Evolutionary conservation across 2,888 invertebrate species (phyloP), one percentile per base, ranked within the genome.

Genomic region (Argyresthia goedartella): DNA sequence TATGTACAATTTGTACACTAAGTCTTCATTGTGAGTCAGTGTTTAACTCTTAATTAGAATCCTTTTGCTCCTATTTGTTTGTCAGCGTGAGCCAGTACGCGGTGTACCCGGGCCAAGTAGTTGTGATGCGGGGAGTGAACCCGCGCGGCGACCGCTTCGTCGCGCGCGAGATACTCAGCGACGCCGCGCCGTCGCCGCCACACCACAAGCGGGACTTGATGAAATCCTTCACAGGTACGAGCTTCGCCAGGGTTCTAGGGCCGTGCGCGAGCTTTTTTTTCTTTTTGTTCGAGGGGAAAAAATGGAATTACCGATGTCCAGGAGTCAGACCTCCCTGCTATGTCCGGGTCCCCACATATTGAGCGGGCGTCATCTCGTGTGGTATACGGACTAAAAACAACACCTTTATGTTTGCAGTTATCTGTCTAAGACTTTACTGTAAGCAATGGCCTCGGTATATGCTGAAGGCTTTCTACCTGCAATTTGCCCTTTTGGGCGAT

Each of bases 71-170:
- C 25, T 25, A 25, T 4, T 25, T 4, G 6, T 6, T 53, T 49
- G 51, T 42, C 66, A 86, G 84, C 57, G 57, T 84, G 54, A 76
- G 87, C 49, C 88, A 89, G 57, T 93, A 90, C 67, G 90, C 92
- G 0, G 66, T 95, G 55, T 95, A 93, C 68, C 92, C 94, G 16
- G 95, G 95, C 0, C 95, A 95, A 87, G 88, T 93, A 49, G 90
- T 95, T 9, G 92, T 92, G 44, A 88, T 93, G 55, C 89, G 91
- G 51, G 96, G 95, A 0, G 82, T 88, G 6, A 94, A 94, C 73
- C 90, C 90, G 0, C 89, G 90, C 15, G 93, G 93, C 0, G 90
- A 90, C 61, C 86, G 80, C 52, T 88, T 96, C 56, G 71, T 91
- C 15, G 93, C 91, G 0, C 88, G 90, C 35, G 89, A 92, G 63